phyloP scores from a whole-genome alignment of 2,797 vertebrate species.

The Lindbergichthys nudifrons region DNA sequence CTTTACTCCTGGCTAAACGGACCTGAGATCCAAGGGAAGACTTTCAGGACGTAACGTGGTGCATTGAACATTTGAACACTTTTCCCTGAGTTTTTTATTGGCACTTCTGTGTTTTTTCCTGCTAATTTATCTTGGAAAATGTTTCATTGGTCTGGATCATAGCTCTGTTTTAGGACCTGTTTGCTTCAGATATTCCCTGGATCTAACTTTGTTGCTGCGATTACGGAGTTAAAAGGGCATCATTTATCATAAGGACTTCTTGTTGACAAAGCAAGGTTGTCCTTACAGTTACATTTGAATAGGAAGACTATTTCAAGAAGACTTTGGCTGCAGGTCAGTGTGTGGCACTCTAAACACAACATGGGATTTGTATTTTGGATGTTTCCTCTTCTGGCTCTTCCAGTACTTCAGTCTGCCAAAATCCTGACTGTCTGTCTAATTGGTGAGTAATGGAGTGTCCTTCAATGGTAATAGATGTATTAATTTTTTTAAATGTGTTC shows the following conservation, averaged over 20 bases:
- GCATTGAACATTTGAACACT: slow-evolving; percentile 14
- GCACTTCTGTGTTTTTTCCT: background rate
- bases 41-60: background rate
- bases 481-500: background rate
- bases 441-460: slow-evolving; percentile 66
- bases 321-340: slow-evolving; percentile 39
- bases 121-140: background rate
- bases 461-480: background rate
- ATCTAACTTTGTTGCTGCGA: slow-evolving; percentile 6
- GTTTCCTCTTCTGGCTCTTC: slow-evolving; percentile 68
- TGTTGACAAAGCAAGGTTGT: slow-evolving; percentile 6
- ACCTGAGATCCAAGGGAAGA: slow-evolving; percentile 10
- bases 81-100: background rate
- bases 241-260: slow-evolving; percentile 6
- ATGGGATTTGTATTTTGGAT: slow-evolving; percentile 65
- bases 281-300: slow-evolving; percentile 29
- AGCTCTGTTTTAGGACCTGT: background rate
- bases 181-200: background rate
- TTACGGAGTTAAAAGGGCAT: background rate
- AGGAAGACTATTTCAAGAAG: slow-evolving; percentile 28
- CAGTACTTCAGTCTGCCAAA: slow-evolving; percentile 72
- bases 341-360: slow-evolving; percentile 25
- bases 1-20: background rate
- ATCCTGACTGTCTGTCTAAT: slow-evolving; percentile 75
- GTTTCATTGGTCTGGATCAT: slow-evolving; percentile 1